Evolutionary conservation across 2,797 vertebrate genomes (phyloP).

Genomic region (Hirundo rustica): DNA sequence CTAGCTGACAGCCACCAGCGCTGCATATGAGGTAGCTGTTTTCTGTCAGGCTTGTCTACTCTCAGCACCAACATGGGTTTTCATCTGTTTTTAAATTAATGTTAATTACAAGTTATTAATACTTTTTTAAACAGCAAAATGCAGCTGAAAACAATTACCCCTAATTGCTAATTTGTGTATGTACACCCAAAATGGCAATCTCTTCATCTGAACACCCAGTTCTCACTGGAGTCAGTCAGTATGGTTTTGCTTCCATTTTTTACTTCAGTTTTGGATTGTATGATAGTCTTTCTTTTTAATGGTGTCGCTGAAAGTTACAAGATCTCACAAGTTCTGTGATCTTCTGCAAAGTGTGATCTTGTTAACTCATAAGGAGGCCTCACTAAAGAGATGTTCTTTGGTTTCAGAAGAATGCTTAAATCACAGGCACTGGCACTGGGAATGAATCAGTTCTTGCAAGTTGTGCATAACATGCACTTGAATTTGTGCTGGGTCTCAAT

Average conservation of each 20-base stretch:
- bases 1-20: not conserved
- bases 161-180: slow-evolving; percentile 50
- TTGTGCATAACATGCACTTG: not conserved
- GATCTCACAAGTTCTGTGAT: not conserved
- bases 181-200: slow-evolving; percentile 1
- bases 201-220: slow-evolving; percentile 24
- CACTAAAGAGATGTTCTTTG: not conserved
- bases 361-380: not conserved
- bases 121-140: slow-evolving; percentile 22
- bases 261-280: not conserved
- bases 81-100: slow-evolving; percentile 55
- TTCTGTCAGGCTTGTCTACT: slow-evolving; percentile 16
- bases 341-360: not conserved
- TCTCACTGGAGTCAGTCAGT: not conserved
- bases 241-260: not conserved
- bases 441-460: not conserved
- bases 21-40: slow-evolving; percentile 23
- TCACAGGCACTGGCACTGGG: not conserved
- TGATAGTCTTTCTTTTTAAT: not conserved
- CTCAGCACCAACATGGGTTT: slow-evolving; percentile 18
- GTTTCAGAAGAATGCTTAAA: not conserved
- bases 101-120: slow-evolving; percentile 51
- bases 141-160: slow-evolving; percentile 60
- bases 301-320: not conserved
- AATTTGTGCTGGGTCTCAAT: not conserved